Evolutionary conservation across 2,888 invertebrate genomes (phyloP), one percentile per base, ranked within the genome.

Genomic region (Eristalis tenax): DNA sequence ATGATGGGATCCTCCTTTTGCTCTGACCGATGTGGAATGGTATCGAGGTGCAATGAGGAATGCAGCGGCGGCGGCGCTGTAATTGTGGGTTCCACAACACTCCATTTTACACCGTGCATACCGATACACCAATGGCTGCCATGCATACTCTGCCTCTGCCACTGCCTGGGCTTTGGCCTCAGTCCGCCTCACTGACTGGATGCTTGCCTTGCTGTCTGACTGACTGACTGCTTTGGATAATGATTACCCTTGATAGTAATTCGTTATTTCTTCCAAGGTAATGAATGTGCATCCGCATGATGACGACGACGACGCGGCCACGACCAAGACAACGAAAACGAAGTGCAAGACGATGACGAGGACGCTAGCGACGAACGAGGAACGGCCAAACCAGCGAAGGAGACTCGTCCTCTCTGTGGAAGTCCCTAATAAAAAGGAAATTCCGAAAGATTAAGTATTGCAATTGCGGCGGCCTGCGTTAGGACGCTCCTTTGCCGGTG

Each of bases 161-260:
- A 15, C 15, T 15, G 43, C 15, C n/a, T 2, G n/a, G 15, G 38
- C 38, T 1, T 40, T 73, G 28, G 18, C 68, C 50, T 38, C 73
- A 35, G 63, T n/a, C 35, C 65, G 35, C 65, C 75, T 64, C 64
- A 64, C 65, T 38, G 79, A 43, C 65, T 61, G 57, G 57, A 63
- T 69, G 87, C 78, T 50, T 80, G 82, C 83, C 80, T 57, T 57
- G 57, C 74, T 83, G 88, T 86, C 82, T 79, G 66, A 77, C 85
- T 89, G 89, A 89, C 89, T 90, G 90, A 89, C 90, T 90, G 90
- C 90, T 90, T 90, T 89, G 90, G 86, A 90, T 91, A 91, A 91
- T 91, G 90, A 91, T 91, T 90, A 90, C 90, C 90, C 88, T 89
- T 89, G 90, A 90, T 89, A 89, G 89, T 90, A 90, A 90, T 89